These are phyloP conservation scores for Zoanthus solanderi DNA, from an alignment of 92 coral and sea anemone genomes.

Conservation along the genomic window DNA sequence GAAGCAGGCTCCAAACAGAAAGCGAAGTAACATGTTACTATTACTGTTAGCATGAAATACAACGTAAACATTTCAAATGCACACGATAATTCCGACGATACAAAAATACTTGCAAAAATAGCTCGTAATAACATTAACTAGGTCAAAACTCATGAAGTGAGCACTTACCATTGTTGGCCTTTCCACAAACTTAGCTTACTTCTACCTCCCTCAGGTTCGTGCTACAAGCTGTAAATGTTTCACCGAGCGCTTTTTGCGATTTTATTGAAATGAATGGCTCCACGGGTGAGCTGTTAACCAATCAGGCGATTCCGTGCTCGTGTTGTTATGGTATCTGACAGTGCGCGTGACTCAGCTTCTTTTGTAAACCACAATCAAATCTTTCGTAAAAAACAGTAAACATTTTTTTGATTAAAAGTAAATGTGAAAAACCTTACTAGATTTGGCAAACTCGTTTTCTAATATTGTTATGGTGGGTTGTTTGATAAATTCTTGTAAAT, in stretches of 20 bases:
- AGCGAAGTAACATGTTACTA: no score
- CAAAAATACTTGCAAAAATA: neutral
- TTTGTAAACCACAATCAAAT: neutral
- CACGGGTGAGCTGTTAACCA: neutral
- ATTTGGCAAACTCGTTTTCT: neutral
- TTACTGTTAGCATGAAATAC: no score
- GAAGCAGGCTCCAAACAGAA: no score
- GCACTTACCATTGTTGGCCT: neutral
- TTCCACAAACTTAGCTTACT: neutral
- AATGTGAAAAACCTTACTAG: neutral
- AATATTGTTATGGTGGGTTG: neutral
- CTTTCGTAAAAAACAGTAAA: neutral
- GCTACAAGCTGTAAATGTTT: neutral
- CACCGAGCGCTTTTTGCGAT: neutral
- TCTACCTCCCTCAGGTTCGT: neutral
- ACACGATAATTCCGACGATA: no score
- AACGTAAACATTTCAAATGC: no score
- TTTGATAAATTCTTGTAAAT: neutral
- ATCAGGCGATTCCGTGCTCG: neutral
- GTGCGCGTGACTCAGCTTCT: neutral
- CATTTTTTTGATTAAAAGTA: neutral
- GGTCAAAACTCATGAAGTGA: neutral
- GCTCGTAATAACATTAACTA: neutral
- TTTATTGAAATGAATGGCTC: slow-evolving; percentile 4
- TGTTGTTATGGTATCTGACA: slow-evolving; percentile 20